Evolutionary conservation across 2,797 vertebrate species (phyloP).

Genomic region (Hippopotamyrus pictus): DNA sequence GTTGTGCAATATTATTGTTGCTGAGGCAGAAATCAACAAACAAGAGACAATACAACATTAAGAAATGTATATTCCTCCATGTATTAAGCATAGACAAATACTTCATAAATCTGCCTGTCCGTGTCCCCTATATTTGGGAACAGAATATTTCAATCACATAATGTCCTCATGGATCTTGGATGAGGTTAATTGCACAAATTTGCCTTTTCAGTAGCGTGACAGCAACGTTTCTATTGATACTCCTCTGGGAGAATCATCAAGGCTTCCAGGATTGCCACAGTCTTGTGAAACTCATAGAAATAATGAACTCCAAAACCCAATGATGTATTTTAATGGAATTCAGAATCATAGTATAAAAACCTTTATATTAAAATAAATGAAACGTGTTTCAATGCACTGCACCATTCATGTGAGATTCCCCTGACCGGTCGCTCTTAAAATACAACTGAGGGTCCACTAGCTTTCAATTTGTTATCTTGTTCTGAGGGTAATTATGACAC

Average conservation of each 20-base stretch:
- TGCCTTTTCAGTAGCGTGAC: background rate
- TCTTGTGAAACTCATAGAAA: background rate
- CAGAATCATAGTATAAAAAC: background rate
- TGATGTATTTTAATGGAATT: conserved; percentile 7
- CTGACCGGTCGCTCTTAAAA: background rate
- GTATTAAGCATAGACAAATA: background rate
- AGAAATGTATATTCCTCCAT: background rate
- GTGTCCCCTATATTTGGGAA: background rate
- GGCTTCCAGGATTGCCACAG: background rate
- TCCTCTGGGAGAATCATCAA: background rate
- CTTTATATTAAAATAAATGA: conserved; percentile 9
- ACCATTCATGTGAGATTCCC: background rate
- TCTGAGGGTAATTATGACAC: background rate
- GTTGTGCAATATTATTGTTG: background rate
- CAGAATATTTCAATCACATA: background rate
- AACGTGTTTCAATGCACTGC: background rate
- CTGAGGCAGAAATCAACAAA: background rate
- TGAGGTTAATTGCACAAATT: background rate
- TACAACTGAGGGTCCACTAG: background rate
- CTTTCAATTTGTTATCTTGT: background rate
- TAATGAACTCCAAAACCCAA: background rate
- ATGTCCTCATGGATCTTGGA: background rate
- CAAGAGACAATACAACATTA: background rate
- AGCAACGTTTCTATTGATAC: background rate
- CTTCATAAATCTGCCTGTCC: background rate